These are phyloP conservation scores for Scalopus aquaticus DNA, from an alignment of 2,113 vertebrate genomes.

Conservation along the genomic window DNA sequence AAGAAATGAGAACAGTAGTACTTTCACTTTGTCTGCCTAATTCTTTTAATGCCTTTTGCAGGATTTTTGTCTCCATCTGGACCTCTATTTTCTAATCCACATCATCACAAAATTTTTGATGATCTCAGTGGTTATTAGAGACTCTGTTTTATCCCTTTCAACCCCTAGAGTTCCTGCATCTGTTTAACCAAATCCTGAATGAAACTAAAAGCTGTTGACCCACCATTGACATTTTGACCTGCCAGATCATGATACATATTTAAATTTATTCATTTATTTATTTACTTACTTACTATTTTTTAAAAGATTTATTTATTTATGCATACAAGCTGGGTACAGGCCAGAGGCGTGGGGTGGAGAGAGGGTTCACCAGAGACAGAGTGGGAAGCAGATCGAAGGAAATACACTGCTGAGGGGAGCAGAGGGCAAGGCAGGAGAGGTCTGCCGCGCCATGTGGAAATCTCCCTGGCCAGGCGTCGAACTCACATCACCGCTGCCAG, in stretches of 20 bases:
- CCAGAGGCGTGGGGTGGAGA: no score
- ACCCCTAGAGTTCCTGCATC: background rate
- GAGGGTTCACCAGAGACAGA: no score
- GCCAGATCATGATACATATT: background rate
- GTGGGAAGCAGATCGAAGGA: no score
- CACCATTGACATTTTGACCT: background rate
- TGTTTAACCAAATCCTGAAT: slow-evolving; percentile 32
- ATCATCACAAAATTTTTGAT: background rate
- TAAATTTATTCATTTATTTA: no score
- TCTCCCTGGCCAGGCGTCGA: no score
- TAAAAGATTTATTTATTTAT: no score
- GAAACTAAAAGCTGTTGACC: slow-evolving; percentile 12
- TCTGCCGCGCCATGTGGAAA: no score
- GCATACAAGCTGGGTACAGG: no score
- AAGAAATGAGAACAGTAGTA: background rate
- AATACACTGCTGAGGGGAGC: no score
- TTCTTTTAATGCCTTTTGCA: background rate
- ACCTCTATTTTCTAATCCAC: background rate
- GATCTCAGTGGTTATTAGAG: background rate
- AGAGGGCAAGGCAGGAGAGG: no score
- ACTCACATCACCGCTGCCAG: no score
- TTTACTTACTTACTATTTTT: no score
- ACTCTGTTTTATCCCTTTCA: background rate
- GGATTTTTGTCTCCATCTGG: background rate
- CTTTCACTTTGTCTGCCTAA: background rate